phyloP scores from a whole-genome alignment of 2,113 vertebrate species.

The Urocitellus parryii region DNA sequence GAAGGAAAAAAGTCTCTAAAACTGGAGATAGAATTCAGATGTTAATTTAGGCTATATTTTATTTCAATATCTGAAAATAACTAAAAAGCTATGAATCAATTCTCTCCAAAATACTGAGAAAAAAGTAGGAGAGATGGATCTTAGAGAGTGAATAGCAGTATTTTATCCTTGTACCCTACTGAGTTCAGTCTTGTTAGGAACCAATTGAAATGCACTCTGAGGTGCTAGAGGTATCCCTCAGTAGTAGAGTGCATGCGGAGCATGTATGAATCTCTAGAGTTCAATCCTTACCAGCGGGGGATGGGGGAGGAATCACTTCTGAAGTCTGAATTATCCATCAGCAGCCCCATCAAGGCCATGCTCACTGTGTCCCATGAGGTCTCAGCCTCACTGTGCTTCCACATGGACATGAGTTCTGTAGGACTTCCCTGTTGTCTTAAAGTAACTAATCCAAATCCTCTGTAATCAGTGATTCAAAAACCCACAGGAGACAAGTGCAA shows the following conservation, averaged over 20 bases:
- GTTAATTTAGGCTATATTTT: not conserved
- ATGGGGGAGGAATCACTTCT: not conserved
- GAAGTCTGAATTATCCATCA: not conserved
- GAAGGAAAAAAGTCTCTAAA: not conserved
- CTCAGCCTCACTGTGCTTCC: not conserved
- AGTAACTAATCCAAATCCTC: not conserved
- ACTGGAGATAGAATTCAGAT: not conserved
- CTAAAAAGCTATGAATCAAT: not conserved
- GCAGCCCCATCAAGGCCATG: not conserved
- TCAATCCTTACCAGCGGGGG: no score
- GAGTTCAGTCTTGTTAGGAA: not conserved
- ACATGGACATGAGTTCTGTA: not conserved
- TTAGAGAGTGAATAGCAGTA: not conserved
- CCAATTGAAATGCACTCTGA: not conserved
- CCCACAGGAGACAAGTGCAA: not conserved
- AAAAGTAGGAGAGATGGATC: not conserved
- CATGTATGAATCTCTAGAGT: not conserved
- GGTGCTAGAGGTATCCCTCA: not conserved
- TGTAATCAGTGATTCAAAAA: not conserved
- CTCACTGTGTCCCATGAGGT: not conserved
- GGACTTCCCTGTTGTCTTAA: not conserved
- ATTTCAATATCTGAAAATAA: constrained; percentile 32
- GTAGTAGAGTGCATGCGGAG: not conserved
- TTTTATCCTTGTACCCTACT: not conserved
- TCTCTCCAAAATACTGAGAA: not conserved